Evolutionary conservation across 2,113 vertebrate genomes (phyloP), one percentile per base, ranked within the genome.

Genomic region (Upupa epops): DNA sequence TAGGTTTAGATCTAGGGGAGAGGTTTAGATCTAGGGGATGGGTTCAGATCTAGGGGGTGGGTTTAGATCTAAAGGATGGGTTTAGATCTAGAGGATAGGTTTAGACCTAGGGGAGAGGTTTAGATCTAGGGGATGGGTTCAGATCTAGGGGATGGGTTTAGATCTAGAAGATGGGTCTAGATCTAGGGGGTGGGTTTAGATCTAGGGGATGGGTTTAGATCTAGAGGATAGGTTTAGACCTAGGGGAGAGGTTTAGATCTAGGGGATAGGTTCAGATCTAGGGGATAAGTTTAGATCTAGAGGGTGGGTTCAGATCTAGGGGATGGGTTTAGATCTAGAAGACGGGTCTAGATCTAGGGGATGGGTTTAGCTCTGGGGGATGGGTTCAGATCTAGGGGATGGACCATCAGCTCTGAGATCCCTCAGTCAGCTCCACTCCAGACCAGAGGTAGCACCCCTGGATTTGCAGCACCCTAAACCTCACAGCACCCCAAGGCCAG

Each of bases 261-360:
- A 4, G 9, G 8, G 40, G 56, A 11, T 1, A 12, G 19, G 0
- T 4, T 2, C 48, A 8, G 2, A 59, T n/a, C 63, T 9, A 4
- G 9, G 8, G 40, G 56, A 11, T 1, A n/a, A n/a, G n/a, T n/a
- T n/a, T n/a, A n/a, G n/a, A n/a, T n/a, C n/a, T n/a, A n/a, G n/a
- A n/a, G n/a, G n/a, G n/a, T 3, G 14, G 19, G 0, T 4, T 2
- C 48, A 8, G 2, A 59, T n/a, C 63, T 9, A 4, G 9, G 8
- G 40, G 56, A 11, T 1, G 22, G 28, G n/a, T n/a, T n/a, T n/a
- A n/a, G n/a, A n/a, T n/a, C n/a, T n/a, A n/a, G n/a, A n/a, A n/a
- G n/a, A n/a, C 2, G 14, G 19, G 0, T 4, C 2, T 54, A 8
- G 2, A 59, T n/a, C 63, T 9, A 4, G 9, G 8, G 40, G 56